phyloP scores from a whole-genome alignment of 2,888 invertebrate genomes.

The Colostygia pectinataria region DNA sequence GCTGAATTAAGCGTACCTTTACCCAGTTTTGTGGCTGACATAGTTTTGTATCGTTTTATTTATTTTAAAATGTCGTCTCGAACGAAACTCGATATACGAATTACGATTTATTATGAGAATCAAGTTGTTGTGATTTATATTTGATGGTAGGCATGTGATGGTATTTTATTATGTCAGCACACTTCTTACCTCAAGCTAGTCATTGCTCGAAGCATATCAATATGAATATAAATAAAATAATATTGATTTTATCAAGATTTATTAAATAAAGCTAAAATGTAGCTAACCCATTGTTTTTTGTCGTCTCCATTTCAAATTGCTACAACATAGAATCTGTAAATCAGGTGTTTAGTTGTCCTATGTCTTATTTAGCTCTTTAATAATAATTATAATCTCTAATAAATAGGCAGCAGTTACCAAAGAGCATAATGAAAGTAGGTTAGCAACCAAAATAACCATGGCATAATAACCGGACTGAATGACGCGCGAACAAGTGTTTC shows the following conservation, averaged over 20 bases:
- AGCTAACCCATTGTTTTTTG: neutral
- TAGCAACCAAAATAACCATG: conserved; percentile 60
- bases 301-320: neutral
- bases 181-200: neutral
- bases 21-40: conserved; percentile 71
- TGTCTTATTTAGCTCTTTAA: neutral
- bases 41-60: conserved; percentile 42
- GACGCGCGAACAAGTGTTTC: conserved; percentile 32
- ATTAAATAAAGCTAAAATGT: conserved; percentile 1
- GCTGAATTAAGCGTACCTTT: conserved; percentile 66
- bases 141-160: conserved; percentile 39
- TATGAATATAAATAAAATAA: neutral
- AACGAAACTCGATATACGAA: conserved; percentile 85
- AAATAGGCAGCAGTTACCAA: neutral
- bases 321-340: neutral
- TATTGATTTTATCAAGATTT: neutral
- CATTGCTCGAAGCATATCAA: neutral
- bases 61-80: conserved; percentile 84
- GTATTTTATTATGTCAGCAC: neutral
- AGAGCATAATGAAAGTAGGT: conserved; percentile 43
- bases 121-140: conserved; percentile 86
- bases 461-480: conserved; percentile 44
- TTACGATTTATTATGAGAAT: conserved; percentile 86
- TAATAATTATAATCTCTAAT: no score
- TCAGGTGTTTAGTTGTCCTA: no score